These are phyloP conservation scores for Pseudomyrmex pallidus DNA, from an alignment of 1,140 invertebrate genomes.

Conservation along the genomic window DNA sequence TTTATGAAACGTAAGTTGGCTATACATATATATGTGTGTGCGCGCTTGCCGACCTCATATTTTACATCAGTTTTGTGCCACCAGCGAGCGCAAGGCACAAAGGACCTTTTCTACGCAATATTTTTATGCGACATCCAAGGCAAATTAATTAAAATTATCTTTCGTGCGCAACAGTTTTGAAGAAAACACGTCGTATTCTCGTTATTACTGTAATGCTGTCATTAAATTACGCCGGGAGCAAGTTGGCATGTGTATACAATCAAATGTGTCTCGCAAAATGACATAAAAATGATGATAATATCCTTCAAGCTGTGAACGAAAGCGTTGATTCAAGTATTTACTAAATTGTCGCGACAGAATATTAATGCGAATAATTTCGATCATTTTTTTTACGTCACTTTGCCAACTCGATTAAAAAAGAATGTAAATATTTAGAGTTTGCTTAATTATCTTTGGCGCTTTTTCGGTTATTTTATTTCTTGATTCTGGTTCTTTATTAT, in stretches of 20 bases:
- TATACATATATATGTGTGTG: not conserved
- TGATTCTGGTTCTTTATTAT: conserved; percentile 36
- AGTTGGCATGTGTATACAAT: conserved; percentile 1
- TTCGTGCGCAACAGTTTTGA: conserved; percentile 39
- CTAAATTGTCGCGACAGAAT: not conserved
- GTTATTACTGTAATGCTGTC: not conserved
- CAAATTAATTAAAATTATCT: conserved; percentile 56
- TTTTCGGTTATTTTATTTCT: conserved; percentile 25
- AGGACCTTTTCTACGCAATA: conserved; percentile 33
- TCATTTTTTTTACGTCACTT: conserved; percentile 21
- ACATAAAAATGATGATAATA: not conserved
- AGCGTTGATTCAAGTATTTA: not conserved
- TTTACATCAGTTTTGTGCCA: conserved; percentile 48
- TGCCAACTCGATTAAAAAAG: conserved; percentile 27
- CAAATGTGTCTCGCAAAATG: conserved; percentile 3
- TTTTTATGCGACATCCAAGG: conserved; percentile 52
- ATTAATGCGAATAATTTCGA: conserved; percentile 38
- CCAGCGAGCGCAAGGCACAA: conserved; percentile 21
- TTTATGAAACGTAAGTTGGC: conserved; percentile 54
- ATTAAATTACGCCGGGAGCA: not conserved
- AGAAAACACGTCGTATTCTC: conserved; percentile 8
- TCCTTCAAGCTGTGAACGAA: not conserved
- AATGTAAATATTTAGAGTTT: conserved; percentile 29
- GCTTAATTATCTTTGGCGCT: conserved; percentile 36
- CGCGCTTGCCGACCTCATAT: conserved; percentile 24